phyloP scores from a whole-genome alignment of 2,113 vertebrate species.

The Mastomys coucha region DNA sequence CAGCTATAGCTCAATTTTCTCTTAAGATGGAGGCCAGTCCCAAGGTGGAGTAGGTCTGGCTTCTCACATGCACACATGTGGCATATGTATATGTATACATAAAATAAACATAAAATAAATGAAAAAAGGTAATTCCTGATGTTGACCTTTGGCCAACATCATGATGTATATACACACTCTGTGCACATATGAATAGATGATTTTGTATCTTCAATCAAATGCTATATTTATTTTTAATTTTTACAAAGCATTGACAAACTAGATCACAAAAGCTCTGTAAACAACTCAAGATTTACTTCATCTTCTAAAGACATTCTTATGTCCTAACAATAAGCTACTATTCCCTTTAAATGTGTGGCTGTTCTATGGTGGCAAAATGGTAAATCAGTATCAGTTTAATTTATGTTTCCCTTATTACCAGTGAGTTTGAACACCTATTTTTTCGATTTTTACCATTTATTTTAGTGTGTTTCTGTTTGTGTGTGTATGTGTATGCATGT shows the following conservation, averaged over 20 bases:
- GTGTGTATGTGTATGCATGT: neutral
- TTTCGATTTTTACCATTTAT: neutral
- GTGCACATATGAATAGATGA: neutral
- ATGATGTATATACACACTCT: neutral
- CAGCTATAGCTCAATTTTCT: too few relatives aligned
- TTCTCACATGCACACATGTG: neutral
- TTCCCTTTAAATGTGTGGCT: neutral
- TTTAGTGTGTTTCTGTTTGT: neutral
- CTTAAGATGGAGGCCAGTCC: too few relatives aligned
- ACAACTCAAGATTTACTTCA: neutral
- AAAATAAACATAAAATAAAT: neutral
- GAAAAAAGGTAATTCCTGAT: neutral
- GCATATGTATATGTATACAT: neutral
- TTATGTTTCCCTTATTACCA: neutral
- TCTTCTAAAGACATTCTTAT: neutral
- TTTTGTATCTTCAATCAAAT: neutral
- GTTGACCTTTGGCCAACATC: rapidly evolving
- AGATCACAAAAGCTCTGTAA: neutral
- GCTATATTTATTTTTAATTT: neutral
- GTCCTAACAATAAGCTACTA: neutral
- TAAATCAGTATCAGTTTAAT: neutral
- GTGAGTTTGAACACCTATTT: neutral
- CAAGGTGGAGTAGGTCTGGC: too few relatives aligned
- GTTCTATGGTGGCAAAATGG: neutral
- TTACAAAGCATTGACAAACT: neutral